phyloP scores from a whole-genome alignment of 2,888 invertebrate species.

The Trachelus troglodyta region DNA sequence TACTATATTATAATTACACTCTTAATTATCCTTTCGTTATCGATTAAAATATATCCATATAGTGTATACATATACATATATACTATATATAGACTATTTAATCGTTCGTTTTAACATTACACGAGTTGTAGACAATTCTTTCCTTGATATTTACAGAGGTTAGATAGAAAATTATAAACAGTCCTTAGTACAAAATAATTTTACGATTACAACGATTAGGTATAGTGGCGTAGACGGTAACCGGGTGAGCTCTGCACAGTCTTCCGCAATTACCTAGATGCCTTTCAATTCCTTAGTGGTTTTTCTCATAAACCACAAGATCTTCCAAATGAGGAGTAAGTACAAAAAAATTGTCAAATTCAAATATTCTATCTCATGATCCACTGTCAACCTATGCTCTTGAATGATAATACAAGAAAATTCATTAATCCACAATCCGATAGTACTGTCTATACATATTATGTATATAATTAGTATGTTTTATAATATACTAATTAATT shows the following conservation, averaged over 20 bases:
- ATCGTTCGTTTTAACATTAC: constrained; percentile 16
- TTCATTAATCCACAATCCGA: background rate
- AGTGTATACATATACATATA: constrained; percentile 8
- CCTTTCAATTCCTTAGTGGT: constrained; percentile 37
- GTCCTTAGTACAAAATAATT: constrained; percentile 60
- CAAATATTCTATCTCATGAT: background rate
- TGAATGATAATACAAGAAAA: background rate
- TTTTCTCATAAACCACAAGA: constrained; percentile 1
- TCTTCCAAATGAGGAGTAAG: background rate
- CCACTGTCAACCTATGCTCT: background rate
- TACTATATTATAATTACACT: constrained; percentile 47
- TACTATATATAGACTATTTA: constrained; percentile 13
- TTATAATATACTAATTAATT: background rate
- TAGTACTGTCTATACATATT: background rate
- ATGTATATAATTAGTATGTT: background rate
- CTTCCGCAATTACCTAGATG: constrained; percentile 38
- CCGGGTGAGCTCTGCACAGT: constrained; percentile 51
- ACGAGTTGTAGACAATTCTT: constrained; percentile 25
- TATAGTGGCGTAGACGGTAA: constrained; percentile 52
- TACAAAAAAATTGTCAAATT: background rate
- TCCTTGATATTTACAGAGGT: constrained; percentile 57
- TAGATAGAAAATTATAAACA: constrained; percentile 64
- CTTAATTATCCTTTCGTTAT: constrained; percentile 37
- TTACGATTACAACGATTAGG: constrained; percentile 58
- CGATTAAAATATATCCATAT: constrained; percentile 50